Conservation (phyloP, 2,113 vertebrate species). For the Ariopsis seemanni region DNA sequence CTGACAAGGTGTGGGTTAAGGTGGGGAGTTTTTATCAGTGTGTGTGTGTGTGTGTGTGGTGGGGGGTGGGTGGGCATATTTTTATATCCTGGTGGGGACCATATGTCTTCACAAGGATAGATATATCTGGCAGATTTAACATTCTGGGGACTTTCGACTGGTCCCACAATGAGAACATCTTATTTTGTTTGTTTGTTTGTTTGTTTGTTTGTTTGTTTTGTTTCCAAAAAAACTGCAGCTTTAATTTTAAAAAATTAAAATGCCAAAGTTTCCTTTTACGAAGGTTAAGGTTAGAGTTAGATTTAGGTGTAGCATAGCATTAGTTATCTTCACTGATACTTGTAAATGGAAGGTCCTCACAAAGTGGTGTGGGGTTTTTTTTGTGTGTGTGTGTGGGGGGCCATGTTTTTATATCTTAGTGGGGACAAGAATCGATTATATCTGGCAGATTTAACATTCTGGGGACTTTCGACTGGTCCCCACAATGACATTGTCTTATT, state of each 20-base stretch:
- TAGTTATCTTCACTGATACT: background rate
- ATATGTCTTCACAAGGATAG: background rate
- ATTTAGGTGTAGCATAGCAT: background rate
- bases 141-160: background rate
- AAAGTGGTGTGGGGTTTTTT: background rate
- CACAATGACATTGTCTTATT: no score
- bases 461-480: no score
- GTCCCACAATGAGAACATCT: background rate
- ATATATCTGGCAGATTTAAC: background rate
- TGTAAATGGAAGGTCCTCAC: background rate
- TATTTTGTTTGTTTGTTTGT: background rate
- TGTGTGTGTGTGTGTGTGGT: no score
- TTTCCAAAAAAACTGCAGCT: background rate
- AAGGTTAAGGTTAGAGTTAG: background rate
- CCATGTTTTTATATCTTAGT: no score
- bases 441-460: no score
- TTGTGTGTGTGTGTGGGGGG: background rate
- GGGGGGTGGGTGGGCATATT: background rate
- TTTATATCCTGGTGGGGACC: background rate
- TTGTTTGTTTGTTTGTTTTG: background rate
- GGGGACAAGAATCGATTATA: no score
- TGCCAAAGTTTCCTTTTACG: background rate
- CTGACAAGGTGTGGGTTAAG: conserved; percentile 17
- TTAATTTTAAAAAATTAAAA: background rate
- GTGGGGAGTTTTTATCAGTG: background rate